Evolutionary conservation across 2,113 vertebrate genomes (phyloP), one percentile per base, ranked within the genome.

Genomic region (Siniperca knerii): DNA sequence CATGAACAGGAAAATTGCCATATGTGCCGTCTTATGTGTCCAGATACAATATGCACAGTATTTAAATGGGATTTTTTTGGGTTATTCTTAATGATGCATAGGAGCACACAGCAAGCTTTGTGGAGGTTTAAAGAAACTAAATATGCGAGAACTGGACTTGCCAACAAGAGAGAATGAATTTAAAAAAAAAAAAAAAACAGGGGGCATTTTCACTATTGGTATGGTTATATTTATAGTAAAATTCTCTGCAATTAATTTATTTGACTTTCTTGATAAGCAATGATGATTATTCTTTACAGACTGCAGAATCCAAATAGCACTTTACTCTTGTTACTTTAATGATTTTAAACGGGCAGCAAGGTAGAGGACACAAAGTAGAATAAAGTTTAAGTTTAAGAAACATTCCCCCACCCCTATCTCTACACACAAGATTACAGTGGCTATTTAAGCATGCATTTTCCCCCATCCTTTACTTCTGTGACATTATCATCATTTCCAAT

Each of bases 1-100:
- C 8, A 3, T 77, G 67, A 72, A 67, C 61, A 37, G 61, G 67
- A 37, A 77, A 73, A 82, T 68, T 73, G 50, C 54, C 67, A 67
- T 81, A 81, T 86, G 78, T 65, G 40, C 66, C 0, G 6, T 65
- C 46, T 52, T 54, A 58, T 68, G 46, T 72, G 21, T 11, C n/a
- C 12, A 33, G 23, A 80, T 23, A 37, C 4, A 40, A 8, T 29
- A 52, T 15, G 42, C n/a, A n/a, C 33, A 66, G 4, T 9, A 55
- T 33, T 62, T 55, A 3, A 77, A 7, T 16, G 13, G 35, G 55
- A 33, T 23, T 2, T 1, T 29, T n/a, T 48, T 11, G 44, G 13
- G 15, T 68, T 40, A 20, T 23, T 52, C 2, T 15, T 2, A 7
- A 52, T 42, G 42, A 33, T 40, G 50, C 13, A 1, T 33, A 6